Evolutionary conservation across 92 coral and sea anemone genomes (phyloP).

Genomic region (Heteractis magnifica): DNA sequence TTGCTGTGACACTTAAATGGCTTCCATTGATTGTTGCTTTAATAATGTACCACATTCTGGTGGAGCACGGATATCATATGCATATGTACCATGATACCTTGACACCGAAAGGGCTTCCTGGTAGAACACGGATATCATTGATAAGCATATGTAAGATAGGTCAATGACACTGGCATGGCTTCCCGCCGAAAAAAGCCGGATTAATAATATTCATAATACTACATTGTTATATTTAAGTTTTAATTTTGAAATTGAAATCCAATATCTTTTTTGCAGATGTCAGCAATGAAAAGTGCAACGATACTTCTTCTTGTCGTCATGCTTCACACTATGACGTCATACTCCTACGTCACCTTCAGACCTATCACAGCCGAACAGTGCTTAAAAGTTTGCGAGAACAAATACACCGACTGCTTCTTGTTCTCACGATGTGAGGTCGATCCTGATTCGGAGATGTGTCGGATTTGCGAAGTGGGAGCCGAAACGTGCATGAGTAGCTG

Average conservation of each 20-base stretch:
- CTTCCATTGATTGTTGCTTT: no score
- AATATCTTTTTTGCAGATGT: neutral
- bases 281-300: constrained; percentile 6
- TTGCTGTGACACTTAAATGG: no score
- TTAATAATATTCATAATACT: no score
- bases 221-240: no score
- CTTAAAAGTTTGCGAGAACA: neutral
- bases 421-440: neutral
- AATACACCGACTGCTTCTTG: neutral
- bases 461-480: neutral
- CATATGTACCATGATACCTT: no score
- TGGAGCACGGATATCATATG: no score
- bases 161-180: neutral
- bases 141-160: neutral
- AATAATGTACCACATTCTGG: no score
- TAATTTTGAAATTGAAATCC: no score
- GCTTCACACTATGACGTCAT: constrained; percentile 7
- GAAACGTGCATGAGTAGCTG: neutral
- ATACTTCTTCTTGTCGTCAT: constrained; percentile 2
- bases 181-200: neutral
- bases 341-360: constrained; percentile 12
- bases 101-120: no score
- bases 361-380: neutral
- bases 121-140: no score
- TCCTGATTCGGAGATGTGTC: neutral